Evolutionary conservation across 2,797 vertebrate species (phyloP), one percentile per base, ranked within the genome.

Genomic region (Vespertilio murinus): DNA sequence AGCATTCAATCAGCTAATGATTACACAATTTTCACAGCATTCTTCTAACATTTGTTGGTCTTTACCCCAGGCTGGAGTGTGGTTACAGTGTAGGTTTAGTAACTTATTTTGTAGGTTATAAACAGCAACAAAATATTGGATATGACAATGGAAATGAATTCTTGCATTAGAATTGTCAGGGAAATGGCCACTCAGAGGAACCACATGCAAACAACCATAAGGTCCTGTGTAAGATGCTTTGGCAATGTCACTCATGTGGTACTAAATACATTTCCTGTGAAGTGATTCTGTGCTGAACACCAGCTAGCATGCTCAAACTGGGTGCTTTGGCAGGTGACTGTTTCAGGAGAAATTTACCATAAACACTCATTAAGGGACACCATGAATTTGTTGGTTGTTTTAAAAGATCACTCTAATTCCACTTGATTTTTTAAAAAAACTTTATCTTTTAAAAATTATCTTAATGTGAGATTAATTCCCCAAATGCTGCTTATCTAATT

Each of bases 301-400:
- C 23, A 90, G 20, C 23, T 23, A 49, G 12, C 11, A 77, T 18
- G 88, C 30, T 88, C 9, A 84, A 47, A 67, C 16, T 61, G 61
- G 80, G 25, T 64, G n/a, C 22, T 56, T 96, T 85, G 30, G 22
- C 42, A 85, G 10, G 1, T 64, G 28, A 70, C 5, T 47, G 35
- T 5, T 78, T 93, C 67, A 73, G 40, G 42, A 80, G n/a, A 3
- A 10, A 88, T 84, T 92, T 49, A 16, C 6, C 22, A 49, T 23
- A 70, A 35, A 20, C 2, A 11, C 5, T n/a, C 0, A 16, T 28
- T 52, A 64, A 82, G 80, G 18, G 25, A 73, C 2, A 70, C 47
- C 16, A 71, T 86, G 93, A 49, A 54, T 80, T 91, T 94, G 78
- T 96, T 93, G 54, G 9, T 16, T 83, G 18, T 70, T 78, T 52